Conservation (phyloP, 2,888 invertebrate species). For the Mythimna pallens region DNA sequence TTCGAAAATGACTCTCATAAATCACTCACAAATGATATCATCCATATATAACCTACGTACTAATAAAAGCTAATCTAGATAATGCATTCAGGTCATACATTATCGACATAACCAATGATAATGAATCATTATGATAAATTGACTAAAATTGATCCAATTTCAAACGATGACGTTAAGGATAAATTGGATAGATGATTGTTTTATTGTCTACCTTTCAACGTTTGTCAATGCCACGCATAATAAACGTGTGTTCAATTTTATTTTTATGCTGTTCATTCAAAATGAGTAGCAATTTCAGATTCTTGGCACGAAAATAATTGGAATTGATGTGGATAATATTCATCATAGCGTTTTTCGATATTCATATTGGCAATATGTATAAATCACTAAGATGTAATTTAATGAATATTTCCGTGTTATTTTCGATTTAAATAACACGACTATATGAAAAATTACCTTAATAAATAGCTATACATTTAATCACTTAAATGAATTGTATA, state of each 20-base stretch:
- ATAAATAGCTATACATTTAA: background rate
- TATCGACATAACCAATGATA: slow-evolving; percentile 53
- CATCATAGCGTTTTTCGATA: background rate
- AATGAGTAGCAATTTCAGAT: background rate
- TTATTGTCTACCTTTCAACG: slow-evolving; percentile 47
- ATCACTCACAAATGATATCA: slow-evolving; percentile 47
- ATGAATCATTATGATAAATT: slow-evolving; percentile 62
- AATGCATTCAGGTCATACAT: slow-evolving; percentile 58
- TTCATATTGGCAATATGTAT: background rate
- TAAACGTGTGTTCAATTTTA: slow-evolving; percentile 30
- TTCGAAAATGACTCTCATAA: slow-evolving; percentile 47
- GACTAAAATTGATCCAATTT: slow-evolving; percentile 58
- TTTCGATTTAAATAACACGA: background rate
- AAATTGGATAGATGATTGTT: slow-evolving; percentile 51
- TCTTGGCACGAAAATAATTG: slow-evolving; percentile 24
- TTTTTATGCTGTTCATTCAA: slow-evolving; percentile 29
- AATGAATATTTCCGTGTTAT: background rate
- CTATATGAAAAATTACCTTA: background rate
- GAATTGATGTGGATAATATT: slow-evolving; percentile 4
- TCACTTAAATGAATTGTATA: background rate
- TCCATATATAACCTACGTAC: slow-evolving; percentile 30
- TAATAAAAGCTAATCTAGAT: slow-evolving; percentile 61
- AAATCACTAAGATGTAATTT: background rate
- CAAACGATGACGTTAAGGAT: slow-evolving; percentile 49
- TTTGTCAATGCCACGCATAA: slow-evolving; percentile 45